Evolutionary conservation across 1,140 invertebrate species (phyloP), one percentile per base, ranked within the genome.

Genomic region (Zaprionus nigranus): DNA sequence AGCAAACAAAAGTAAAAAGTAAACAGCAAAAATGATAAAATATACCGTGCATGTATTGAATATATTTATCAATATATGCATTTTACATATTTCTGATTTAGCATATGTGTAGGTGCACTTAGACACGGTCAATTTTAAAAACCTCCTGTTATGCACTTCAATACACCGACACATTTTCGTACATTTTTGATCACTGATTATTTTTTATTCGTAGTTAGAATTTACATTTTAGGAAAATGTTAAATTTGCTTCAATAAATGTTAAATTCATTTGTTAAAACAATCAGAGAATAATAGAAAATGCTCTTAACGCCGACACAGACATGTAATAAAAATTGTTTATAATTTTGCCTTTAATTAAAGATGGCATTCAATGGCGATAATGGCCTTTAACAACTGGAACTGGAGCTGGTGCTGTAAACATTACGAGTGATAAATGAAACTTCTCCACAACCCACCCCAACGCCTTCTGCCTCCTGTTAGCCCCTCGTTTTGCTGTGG

Each of bases 371-470:
- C 43, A 20, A 49, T 20, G 17, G 9, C 20, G 46, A 12, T 22
- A 51, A 51, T 24, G 46, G 46, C 20, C 46, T 24, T 51, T 51
- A 24, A 46, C 9, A 40, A n/a, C 2, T 17, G 40, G 17, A 15
- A 20, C 49, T 30, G 49, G 43, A 56, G 17, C 54, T 51, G 40
- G 30, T n/a, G n/a, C 46, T n/a, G 26, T 24, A 54, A 28, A 53
- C 11, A 28, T 22, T 12, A 22, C 4, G 34, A 20, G 36, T 75
- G 59, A 69, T 75, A 40, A 75, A 75, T 70, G 34, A 51, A 26
- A 54, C 5, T 12, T 51, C 30, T 22, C 65, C 20, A 40, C 26
- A 4, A 24, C 68, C 28, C 5, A 6, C 15, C 11, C 3, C 3
- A 12, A n/a, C 20, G 20, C 9, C n/a, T 51, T 51, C 15, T 6